phyloP scores from a whole-genome alignment of 2,113 vertebrate species.

The Columbina picui region DNA sequence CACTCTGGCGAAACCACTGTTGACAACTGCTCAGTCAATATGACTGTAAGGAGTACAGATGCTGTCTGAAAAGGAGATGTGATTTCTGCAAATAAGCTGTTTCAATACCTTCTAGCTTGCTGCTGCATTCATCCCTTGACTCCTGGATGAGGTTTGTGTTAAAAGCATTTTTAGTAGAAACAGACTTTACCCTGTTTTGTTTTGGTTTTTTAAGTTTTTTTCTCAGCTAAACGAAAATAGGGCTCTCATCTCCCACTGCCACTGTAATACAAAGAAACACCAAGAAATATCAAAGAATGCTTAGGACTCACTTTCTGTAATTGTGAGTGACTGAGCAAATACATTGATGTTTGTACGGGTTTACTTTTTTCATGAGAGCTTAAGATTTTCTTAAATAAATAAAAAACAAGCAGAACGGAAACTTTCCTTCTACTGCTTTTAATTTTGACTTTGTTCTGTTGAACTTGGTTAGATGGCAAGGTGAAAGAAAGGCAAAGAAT shows the following conservation, averaged over 20 bases:
- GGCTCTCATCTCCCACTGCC: background rate
- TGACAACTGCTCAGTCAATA: background rate
- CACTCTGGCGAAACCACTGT: background rate
- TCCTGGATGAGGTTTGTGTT: background rate
- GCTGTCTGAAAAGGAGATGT: background rate
- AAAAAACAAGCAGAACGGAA: conserved; percentile 35
- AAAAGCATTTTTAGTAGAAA: background rate
- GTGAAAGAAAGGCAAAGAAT: conserved; percentile 13
- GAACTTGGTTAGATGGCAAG: conserved; percentile 9
- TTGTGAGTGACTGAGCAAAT: conserved; percentile 20
- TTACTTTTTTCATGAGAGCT: background rate
- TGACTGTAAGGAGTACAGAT: background rate
- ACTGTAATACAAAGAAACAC: background rate
- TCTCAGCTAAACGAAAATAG: background rate
- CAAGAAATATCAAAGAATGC: conserved; percentile 4
- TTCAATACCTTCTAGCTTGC: background rate
- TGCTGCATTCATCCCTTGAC: background rate
- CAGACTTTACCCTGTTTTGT: background rate
- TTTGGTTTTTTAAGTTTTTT: background rate
- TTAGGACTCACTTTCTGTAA: background rate
- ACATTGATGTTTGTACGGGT: background rate
- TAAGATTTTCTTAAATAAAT: conserved; percentile 3
- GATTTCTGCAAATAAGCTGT: background rate
- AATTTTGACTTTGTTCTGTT: conserved; percentile 18
- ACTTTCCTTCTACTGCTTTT: background rate